phyloP scores from a whole-genome alignment of 2,888 invertebrate genomes.

The Megamerina dolium region DNA sequence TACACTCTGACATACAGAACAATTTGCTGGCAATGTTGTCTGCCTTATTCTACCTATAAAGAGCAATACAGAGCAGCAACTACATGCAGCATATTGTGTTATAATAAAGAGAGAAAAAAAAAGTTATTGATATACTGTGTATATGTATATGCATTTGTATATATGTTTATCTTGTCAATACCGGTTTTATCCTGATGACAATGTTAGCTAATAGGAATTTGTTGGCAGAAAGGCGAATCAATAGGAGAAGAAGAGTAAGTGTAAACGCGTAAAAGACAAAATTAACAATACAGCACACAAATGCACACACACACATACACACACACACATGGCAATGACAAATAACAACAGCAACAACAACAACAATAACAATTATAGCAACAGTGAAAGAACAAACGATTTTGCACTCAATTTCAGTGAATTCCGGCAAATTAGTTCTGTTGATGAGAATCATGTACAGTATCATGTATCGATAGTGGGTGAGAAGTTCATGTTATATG shows the following conservation, averaged over 20 bases:
- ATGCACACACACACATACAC: neutral
- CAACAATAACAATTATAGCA: neutral
- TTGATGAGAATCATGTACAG: slow-evolving; percentile 13
- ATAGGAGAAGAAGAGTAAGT: slow-evolving; percentile 1
- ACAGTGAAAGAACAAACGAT: slow-evolving; percentile 25
- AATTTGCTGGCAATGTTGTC: slow-evolving; percentile 3
- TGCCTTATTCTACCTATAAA: too few species aligned
- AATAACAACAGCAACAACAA: neutral
- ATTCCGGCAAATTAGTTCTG: slow-evolving; percentile 35
- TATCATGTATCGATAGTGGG: too few species aligned
- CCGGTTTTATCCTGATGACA: too few species aligned
- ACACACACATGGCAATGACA: neutral
- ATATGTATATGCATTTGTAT: too few species aligned
- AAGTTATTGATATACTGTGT: slow-evolving; percentile 22
- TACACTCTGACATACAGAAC: slow-evolving; percentile 3
- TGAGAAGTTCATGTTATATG: too few species aligned
- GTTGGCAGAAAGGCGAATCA: too few species aligned
- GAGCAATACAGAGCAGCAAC: too few species aligned
- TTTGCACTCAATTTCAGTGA: slow-evolving; percentile 38
- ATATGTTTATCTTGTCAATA: too few species aligned
- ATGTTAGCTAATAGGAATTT: too few species aligned
- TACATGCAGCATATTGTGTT: neutral
- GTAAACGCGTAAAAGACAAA: slow-evolving; percentile 1
- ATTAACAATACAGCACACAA: too few species aligned
- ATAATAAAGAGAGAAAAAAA: too few species aligned